Conservation (phyloP, 2,113 vertebrate genomes). For the Myotis davidii region DNA sequence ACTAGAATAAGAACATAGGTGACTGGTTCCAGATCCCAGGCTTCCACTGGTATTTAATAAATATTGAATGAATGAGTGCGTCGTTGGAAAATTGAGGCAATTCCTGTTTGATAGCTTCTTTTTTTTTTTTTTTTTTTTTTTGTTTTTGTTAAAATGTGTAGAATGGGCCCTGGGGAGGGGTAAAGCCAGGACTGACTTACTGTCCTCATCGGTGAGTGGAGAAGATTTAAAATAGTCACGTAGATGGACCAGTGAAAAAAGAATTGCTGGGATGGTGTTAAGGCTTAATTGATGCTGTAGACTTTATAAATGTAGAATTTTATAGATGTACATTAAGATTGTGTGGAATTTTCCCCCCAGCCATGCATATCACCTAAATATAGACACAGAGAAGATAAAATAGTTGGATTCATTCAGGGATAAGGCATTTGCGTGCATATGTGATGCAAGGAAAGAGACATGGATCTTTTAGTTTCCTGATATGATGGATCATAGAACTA, state of each 20-base stretch:
- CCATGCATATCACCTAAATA: neutral
- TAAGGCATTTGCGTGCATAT: neutral
- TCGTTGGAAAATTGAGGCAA: conserved; percentile 23
- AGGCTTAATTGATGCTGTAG: neutral
- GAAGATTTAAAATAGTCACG: conserved; percentile 17
- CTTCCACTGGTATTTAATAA: neutral
- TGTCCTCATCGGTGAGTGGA: neutral
- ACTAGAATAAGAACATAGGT: neutral
- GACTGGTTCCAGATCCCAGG: neutral
- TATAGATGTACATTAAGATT: neutral
- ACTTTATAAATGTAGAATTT: neutral
- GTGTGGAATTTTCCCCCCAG: neutral
- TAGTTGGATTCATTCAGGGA: neutral
- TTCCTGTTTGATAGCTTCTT: conserved; percentile 27
- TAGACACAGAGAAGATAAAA: neutral
- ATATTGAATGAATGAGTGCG: neutral
- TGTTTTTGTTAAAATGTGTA: neutral
- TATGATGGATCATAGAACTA: neutral
- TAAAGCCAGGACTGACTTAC: neutral
- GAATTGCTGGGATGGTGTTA: neutral
- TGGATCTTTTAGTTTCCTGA: neutral
- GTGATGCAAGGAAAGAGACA: neutral
- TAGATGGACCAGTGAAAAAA: neutral
- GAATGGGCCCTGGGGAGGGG: neutral
- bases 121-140: conserved; percentile 49